These are phyloP conservation scores for Netelia fuscicornis DNA, from an alignment of 2,888 invertebrate genomes.

Conservation along the genomic window DNA sequence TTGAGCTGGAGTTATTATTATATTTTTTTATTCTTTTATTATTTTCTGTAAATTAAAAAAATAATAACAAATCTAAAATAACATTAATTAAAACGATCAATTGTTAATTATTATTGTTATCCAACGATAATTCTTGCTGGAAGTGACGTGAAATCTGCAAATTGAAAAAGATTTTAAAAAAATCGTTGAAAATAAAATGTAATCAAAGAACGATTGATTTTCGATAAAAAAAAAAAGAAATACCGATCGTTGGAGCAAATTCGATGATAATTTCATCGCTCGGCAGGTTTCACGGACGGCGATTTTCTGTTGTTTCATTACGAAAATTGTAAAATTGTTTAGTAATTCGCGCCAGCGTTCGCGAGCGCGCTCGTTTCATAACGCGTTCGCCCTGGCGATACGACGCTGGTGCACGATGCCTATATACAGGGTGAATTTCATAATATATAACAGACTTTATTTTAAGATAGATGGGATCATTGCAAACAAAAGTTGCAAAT, in stretches of 20 bases:
- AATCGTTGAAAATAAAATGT: background rate
- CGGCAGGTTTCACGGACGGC: constrained; percentile 48
- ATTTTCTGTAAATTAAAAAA: background rate
- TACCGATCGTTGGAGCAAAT: constrained; percentile 24
- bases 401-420: constrained; percentile 12
- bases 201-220: background rate
- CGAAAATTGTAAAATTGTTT: constrained; percentile 64
- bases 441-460: too few species aligned
- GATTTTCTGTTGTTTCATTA: constrained; percentile 61
- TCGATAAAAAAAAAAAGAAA: background rate
- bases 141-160: too few species aligned
- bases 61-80: background rate
- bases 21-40: too few species aligned
- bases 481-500: too few species aligned
- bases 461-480: too few species aligned
- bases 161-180: background rate
- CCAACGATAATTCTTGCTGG: too few species aligned
- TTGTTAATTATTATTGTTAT: background rate
- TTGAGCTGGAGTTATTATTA: too few species aligned
- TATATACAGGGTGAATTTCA: background rate
- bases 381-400: constrained; percentile 58
- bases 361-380: constrained; percentile 60
- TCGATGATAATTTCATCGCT: constrained; percentile 43
- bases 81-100: background rate
- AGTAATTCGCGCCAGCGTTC: constrained; percentile 56